Base-by-base conservation (phyloP, 2,113 vertebrate genomes). In the Zosterops hypoxanthus region DNA sequence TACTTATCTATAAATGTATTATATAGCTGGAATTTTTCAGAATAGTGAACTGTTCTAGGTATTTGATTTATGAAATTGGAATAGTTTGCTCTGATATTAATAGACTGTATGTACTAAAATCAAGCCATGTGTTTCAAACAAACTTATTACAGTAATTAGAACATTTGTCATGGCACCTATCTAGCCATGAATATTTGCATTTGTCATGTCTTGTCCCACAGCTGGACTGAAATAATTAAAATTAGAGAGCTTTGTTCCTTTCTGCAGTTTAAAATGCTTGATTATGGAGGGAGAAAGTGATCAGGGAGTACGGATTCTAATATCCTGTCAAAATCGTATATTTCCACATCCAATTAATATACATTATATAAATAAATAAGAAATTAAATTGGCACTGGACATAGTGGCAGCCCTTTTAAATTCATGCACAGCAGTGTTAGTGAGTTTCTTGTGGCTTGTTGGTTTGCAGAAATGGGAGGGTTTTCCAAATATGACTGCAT, bases 401-500 rank as follows among this genome's bases (percentile, higher is more conserved):
- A 28, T 87, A 59, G n/a, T 50, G 50, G 7, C 14, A 80, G 59
- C 2, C 12, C 10, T 59, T 86, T 65, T 63, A 78, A 86, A 69
- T 57, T 60, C 5, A 79, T 36, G 21, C 11, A 41, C 33, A 76
- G 22, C 23, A 72, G 31, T 12, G 18, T 86, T 49, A 72, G 46
- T 36, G 42, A 95, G 36, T 59, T 94, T 84, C 61, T 36, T 82
- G 61, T 90, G 70, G 19, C 52, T 77, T 87, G 14, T 23, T 79
- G 25, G 8, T 69, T 87, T 94, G 41, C 64, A 93, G 63, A 94
- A 89, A 73, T 50, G 7, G 65, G 28, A 87, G 8, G 29, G 39
- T 50, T 90, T 94, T 92, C 66, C 82, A 95, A 72, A 83, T 94
- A 82, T 68, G 34, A 87, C 77, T 61, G 31, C 60, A 92, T 96